These are phyloP conservation scores for Blastobasis adustella DNA, from an alignment of 2,888 invertebrate genomes.

Conservation along the genomic window DNA sequence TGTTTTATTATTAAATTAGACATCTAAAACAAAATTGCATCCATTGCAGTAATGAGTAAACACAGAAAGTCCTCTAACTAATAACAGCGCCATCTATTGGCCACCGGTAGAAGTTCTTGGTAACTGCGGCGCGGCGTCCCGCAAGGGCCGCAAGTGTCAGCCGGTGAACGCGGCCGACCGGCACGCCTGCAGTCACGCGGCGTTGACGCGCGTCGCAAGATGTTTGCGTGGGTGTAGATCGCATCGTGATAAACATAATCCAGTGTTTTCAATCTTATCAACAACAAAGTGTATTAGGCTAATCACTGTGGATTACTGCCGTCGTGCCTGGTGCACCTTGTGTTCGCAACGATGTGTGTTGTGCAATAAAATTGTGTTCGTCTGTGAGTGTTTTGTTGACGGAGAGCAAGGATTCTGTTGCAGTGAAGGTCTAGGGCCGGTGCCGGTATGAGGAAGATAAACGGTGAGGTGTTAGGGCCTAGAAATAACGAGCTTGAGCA, in stretches of 20 bases:
- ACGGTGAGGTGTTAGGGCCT: slow-evolving; percentile 45
- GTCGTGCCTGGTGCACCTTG: slow-evolving; percentile 22
- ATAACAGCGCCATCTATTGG: slow-evolving; percentile 46
- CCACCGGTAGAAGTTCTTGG: background rate
- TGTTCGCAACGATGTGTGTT: slow-evolving; percentile 36
- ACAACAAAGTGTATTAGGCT: slow-evolving; percentile 36
- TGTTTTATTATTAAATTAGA: background rate
- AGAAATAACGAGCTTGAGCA: slow-evolving; percentile 15
- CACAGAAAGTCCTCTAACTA: slow-evolving; percentile 8
- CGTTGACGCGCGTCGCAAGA: slow-evolving; percentile 69
- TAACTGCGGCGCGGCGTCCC: too few species aligned
- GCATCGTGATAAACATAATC: slow-evolving; percentile 57
- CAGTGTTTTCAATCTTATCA: slow-evolving; percentile 58
- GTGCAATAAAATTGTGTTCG: slow-evolving; percentile 53
- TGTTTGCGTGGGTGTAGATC: slow-evolving; percentile 66
- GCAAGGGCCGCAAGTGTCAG: slow-evolving; percentile 59
- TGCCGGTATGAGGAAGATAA: slow-evolving; percentile 69
- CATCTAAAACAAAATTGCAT: background rate
- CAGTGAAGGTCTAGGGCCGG: slow-evolving; percentile 60
- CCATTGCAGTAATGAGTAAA: slow-evolving; percentile 12
- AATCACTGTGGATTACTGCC: slow-evolving; percentile 26
- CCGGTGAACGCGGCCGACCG: slow-evolving; percentile 29
- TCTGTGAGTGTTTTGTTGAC: slow-evolving; percentile 66
- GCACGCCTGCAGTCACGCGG: slow-evolving; percentile 71
- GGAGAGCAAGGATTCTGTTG: slow-evolving; percentile 47